These are phyloP conservation scores for Synanthedon tipuliformis DNA, from an alignment of 2,888 invertebrate genomes.

Conservation along the genomic window DNA sequence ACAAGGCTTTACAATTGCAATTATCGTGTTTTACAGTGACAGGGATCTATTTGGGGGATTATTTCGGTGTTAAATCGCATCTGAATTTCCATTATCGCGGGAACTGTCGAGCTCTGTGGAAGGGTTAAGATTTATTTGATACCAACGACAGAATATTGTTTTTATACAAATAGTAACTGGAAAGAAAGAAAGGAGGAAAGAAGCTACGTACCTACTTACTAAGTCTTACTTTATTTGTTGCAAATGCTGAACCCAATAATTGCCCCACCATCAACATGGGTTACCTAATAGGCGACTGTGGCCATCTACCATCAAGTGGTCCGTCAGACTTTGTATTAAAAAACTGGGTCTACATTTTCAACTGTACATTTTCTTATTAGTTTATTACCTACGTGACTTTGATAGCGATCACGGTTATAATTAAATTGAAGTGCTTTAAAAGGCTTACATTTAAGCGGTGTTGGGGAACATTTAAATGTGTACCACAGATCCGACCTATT, in stretches of 20 bases:
- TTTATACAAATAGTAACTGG: not conserved
- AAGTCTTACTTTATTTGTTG: too few relatives aligned
- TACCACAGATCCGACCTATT: too few relatives aligned
- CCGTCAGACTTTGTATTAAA: too few relatives aligned
- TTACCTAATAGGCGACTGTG: too few relatives aligned
- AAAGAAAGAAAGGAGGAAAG: too few relatives aligned
- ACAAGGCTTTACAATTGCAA: constrained; percentile 10
- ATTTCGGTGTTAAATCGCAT: constrained; percentile 13
- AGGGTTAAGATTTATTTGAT: constrained; percentile 12
- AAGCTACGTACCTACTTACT: too few relatives aligned
- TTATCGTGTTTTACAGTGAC: constrained; percentile 12
- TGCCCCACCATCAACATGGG: too few relatives aligned
- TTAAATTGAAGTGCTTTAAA: not conserved
- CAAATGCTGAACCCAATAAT: too few relatives aligned
- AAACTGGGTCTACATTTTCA: not conserved
- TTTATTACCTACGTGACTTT: not conserved
- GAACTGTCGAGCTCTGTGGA: constrained; percentile 6
- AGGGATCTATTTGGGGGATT: constrained; percentile 8
- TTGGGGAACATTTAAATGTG: not conserved
- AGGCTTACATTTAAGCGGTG: not conserved
- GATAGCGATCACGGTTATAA: not conserved
- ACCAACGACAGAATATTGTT: not conserved
- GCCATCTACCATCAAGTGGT: too few relatives aligned
- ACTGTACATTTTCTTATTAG: not conserved
- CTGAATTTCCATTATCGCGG: constrained; percentile 13